phyloP scores from a whole-genome alignment of 2,113 vertebrate species.

The Clarias macrocephalus region DNA sequence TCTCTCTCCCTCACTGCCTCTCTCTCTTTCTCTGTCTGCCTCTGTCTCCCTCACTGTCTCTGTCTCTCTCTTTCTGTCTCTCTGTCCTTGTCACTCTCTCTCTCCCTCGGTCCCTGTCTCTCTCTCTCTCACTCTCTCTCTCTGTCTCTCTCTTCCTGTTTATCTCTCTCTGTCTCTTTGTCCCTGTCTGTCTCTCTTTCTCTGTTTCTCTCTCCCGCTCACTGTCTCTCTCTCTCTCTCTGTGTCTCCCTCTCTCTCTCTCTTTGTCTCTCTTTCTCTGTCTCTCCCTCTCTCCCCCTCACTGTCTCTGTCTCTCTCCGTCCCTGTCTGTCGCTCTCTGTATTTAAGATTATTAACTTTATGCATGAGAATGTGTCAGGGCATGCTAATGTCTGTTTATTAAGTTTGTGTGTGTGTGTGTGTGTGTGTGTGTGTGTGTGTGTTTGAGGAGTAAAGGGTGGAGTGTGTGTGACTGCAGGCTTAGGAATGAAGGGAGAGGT shows the following conservation, averaged over 20 bases:
- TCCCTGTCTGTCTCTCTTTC: neutral
- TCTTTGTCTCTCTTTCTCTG: neutral
- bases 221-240: neutral
- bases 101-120: neutral
- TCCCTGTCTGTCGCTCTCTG: neutral
- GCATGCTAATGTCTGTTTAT: constrained; percentile 26
- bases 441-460: constrained; percentile 12
- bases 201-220: neutral
- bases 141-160: neutral
- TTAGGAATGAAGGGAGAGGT: constrained; percentile 76
- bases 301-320: neutral
- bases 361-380: constrained; percentile 2
- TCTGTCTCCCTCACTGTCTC: neutral
- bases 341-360: neutral
- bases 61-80: neutral
- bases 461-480: constrained; percentile 64
- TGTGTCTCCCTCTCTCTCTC: neutral
- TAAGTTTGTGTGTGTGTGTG: neutral
- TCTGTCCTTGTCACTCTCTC: neutral
- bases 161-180: neutral
- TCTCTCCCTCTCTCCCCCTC: neutral
- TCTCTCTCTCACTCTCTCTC: neutral
- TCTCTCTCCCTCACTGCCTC: neutral
- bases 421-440: neutral
- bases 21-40: neutral